Evolutionary conservation across 2,797 vertebrate genomes (phyloP).

Genomic region (Leuciscus waleckii): DNA sequence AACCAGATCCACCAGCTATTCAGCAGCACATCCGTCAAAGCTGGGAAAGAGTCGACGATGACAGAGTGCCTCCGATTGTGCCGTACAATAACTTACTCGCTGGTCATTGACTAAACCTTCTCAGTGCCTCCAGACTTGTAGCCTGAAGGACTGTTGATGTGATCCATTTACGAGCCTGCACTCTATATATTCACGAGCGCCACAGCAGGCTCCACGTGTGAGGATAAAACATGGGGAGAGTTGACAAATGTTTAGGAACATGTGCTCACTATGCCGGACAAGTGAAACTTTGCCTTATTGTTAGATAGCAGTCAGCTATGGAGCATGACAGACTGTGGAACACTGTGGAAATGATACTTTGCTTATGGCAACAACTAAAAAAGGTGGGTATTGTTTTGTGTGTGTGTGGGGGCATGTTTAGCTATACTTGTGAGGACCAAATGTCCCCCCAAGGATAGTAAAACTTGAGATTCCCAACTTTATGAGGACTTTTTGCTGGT

Average conservation of each 20-base stretch:
- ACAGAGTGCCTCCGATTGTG: slow-evolving; percentile 73
- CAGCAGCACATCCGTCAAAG: slow-evolving; percentile 76
- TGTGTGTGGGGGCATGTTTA: too few species aligned
- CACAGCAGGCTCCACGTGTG: slow-evolving; percentile 31
- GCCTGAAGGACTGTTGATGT: slow-evolving; percentile 58
- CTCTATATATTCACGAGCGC: slow-evolving; percentile 38
- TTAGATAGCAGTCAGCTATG: slow-evolving; percentile 39
- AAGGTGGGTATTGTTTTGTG: too few species aligned
- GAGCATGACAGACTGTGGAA: slow-evolving; percentile 35
- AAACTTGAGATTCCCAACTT: too few species aligned
- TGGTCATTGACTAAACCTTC: slow-evolving; percentile 55
- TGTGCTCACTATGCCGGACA: slow-evolving; percentile 28
- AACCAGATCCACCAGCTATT: slow-evolving; percentile 80
- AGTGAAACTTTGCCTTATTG: slow-evolving; percentile 38
- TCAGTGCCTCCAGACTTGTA: slow-evolving; percentile 44
- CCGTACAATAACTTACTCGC: slow-evolving; percentile 76
- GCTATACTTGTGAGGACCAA: too few species aligned
- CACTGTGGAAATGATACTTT: slow-evolving; percentile 17
- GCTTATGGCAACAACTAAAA: too few species aligned
- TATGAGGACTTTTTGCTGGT: too few species aligned
- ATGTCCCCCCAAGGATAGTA: too few species aligned
- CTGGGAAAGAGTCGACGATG: slow-evolving; percentile 65
- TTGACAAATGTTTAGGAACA: slow-evolving; percentile 31
- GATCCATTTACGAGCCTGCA: slow-evolving; percentile 54
- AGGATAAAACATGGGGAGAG: slow-evolving; percentile 46